Evolutionary conservation across 2,113 vertebrate genomes (phyloP).

Genomic region (Xenotilapia leptura): DNA sequence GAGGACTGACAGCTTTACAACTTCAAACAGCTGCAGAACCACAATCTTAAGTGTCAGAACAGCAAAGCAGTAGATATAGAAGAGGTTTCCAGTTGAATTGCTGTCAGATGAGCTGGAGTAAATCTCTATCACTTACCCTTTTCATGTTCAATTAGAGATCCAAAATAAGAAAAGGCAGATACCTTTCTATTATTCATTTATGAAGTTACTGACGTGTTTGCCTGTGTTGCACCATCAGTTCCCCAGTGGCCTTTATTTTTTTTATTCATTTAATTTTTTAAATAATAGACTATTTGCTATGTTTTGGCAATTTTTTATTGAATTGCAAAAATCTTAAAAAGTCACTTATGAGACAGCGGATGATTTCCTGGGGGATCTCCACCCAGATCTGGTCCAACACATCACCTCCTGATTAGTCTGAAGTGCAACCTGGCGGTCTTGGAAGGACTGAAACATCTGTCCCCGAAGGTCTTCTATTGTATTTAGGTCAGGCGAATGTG

Average conservation of each 20-base stretch:
- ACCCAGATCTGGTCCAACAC: background rate
- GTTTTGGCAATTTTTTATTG: background rate
- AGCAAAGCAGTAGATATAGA: background rate
- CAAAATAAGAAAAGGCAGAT: background rate
- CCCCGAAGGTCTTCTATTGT: background rate
- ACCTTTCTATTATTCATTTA: background rate
- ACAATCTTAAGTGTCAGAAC: background rate
- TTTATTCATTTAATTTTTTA: background rate
- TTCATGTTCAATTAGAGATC: background rate
- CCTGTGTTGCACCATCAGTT: background rate
- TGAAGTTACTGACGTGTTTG: background rate
- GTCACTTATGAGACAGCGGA: background rate
- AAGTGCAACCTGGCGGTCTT: background rate
- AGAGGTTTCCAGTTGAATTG: background rate
- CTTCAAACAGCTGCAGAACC: background rate
- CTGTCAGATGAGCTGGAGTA: background rate
- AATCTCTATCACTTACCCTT: background rate
- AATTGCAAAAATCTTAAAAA: background rate
- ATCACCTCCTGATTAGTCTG: background rate
- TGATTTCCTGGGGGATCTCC: background rate
- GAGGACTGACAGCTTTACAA: background rate
- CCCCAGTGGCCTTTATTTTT: background rate
- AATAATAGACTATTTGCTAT: background rate
- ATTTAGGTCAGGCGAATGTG: background rate
- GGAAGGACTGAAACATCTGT: background rate